These are phyloP conservation scores for Manis javanica DNA, from an alignment of 2,797 vertebrate species.

Conservation along the genomic window DNA sequence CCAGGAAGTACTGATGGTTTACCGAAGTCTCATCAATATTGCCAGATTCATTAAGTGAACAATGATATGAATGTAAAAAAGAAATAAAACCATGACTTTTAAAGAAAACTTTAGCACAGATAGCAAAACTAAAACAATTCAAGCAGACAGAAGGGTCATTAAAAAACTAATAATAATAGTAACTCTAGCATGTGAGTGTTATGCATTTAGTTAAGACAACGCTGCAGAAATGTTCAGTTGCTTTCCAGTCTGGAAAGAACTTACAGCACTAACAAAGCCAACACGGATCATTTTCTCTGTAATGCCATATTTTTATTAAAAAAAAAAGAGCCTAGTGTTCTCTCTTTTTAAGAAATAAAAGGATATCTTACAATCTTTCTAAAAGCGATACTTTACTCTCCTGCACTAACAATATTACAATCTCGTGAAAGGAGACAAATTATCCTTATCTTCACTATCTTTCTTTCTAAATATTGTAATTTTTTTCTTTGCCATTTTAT, in stretches of 20 bases:
- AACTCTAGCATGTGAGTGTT: neutral
- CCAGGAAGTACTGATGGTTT: neutral
- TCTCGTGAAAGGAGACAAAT: constrained; percentile 13
- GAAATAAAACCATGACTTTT: neutral
- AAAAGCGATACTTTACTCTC: neutral
- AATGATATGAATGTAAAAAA: neutral
- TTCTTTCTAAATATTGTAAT: neutral
- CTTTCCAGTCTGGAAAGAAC: constrained; percentile 17
- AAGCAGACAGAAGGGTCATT: neutral
- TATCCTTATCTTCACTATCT: neutral
- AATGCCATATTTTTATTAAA: neutral
- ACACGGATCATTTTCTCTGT: neutral
- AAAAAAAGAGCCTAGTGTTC: neutral
- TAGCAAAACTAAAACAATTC: neutral
- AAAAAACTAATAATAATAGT: constrained; percentile 6
- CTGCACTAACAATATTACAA: neutral
- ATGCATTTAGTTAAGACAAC: neutral
- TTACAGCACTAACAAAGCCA: neutral
- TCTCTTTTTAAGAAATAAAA: constrained; percentile 38
- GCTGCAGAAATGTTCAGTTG: neutral
- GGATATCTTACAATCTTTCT: neutral
- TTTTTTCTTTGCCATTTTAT: constrained; percentile 41
- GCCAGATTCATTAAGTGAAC: neutral
- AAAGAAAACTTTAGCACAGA: neutral
- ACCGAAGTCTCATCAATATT: neutral